Base-by-base conservation (phyloP, 2,888 invertebrate species). In the Tenthredo notha region DNA sequence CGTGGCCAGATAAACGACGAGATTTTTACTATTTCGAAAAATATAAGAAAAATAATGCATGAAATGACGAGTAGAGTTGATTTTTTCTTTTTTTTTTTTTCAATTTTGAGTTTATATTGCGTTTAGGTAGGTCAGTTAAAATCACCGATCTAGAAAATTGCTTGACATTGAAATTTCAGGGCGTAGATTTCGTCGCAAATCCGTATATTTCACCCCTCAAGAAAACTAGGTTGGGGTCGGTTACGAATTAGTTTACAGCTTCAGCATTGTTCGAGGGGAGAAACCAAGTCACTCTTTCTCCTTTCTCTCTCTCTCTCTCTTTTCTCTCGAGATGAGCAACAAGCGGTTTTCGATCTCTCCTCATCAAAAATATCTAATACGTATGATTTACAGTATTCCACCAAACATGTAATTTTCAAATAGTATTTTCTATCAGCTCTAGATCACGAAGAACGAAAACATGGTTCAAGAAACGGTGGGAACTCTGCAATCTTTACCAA, bases 191-290 rank as follows among this genome's bases (percentile, higher is more conserved):
- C 5, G 25, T 80, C 37, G 61, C 61, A 40, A 80, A 80, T 37
- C 29, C 18, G 9, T 50, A 54, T 33, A 54, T 40, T 61, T 58
- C 58, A 61, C 61, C 80, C 80, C 70, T 83, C 83, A 47, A 29
- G 84, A 75, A 89, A 90, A 90, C 87, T 89, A 86, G 89, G 89
- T 90, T 90, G 89, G 88, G 88, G 86, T 88, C 87, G 87, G 87
- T 86, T 85, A 85, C 87, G 88, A 90, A 90, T 89, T 88, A 88
- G 85, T 87, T 88, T 88, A 88, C 86, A 82, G 72, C 86, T 50
- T 47, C 77, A 67, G 78, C 84, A 84, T 86, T 84, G 21, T 83
- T 86, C 83, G 84, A 75, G 84, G 85, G 86, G 85, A 77, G 65
- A 58, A 86, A 65, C 40, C 80, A 84, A 85, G 21, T 82, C 61